A percentile compares a stretch with the other conserved stretches of the same genome.
Evolutionary conservation across 2,888 invertebrate genomes (phyloP).

Genomic region (Ophion costatus): DNA sequence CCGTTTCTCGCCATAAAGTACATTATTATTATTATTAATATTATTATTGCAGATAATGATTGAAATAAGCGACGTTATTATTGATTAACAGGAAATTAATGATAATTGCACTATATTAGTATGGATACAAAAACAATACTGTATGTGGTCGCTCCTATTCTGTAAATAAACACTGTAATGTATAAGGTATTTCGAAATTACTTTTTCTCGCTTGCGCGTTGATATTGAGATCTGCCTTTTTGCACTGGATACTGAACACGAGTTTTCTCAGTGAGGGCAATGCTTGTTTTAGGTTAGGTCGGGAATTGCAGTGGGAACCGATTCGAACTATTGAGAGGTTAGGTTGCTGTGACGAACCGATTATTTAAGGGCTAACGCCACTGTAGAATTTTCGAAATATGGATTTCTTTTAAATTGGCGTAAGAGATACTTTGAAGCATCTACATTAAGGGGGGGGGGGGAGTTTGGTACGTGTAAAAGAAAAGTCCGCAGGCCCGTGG

Average conservation of each 20-base stretch:
- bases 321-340: too few relatives aligned
- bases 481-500: too few relatives aligned
- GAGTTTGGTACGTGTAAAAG: too few relatives aligned
- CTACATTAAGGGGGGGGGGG: too few relatives aligned
- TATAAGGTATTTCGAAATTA: constrained; percentile 72
- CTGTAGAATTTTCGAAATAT: too few relatives aligned
- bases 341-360: too few relatives aligned
- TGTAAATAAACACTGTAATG: constrained; percentile 83
- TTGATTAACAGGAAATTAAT: constrained; percentile 78
- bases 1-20: constrained; percentile 66
- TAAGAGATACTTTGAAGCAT: too few relatives aligned
- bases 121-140: constrained; percentile 77
- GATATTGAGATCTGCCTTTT: neutral
- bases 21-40: constrained; percentile 73
- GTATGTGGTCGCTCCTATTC: constrained; percentile 83
- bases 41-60: constrained; percentile 59
- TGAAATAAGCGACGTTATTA: constrained; percentile 68
- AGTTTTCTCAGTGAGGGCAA: neutral
- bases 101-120: constrained; percentile 81
- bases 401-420: too few relatives aligned
- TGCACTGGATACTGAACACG: neutral
- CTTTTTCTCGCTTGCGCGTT: neutral
- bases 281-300: too few relatives aligned
- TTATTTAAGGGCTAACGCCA: too few relatives aligned
- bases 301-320: too few relatives aligned